A percentile compares a stretch with the other conserved stretches of the same genome.
These are phyloP conservation scores for Condylura cristata DNA, from an alignment of 2,113 vertebrate species.

Conservation along the genomic window DNA sequence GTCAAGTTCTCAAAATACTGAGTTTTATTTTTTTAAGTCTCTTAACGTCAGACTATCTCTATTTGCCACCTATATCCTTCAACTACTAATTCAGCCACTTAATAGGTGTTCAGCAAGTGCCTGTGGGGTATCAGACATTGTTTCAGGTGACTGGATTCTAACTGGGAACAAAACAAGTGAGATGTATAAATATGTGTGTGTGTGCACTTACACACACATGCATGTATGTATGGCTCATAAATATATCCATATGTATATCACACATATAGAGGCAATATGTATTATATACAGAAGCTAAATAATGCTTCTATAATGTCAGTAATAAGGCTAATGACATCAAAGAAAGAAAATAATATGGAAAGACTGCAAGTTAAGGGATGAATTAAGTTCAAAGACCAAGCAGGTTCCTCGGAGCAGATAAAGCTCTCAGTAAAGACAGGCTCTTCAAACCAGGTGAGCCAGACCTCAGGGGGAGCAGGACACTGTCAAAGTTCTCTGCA, in stretches of 20 bases:
- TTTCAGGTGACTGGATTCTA: background rate
- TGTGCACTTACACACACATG: too few relatives aligned
- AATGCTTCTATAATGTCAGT: background rate
- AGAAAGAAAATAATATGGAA: background rate
- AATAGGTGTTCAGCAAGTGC: background rate
- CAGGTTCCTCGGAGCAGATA: background rate
- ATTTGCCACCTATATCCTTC: background rate
- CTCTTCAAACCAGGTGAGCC: background rate
- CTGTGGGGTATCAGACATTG: background rate
- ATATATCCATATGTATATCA: too few relatives aligned
- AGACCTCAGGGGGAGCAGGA: too few relatives aligned
- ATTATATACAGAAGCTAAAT: background rate
- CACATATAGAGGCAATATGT: too few relatives aligned
- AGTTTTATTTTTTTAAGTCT: background rate
- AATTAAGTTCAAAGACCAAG: background rate
- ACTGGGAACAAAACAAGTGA: background rate
- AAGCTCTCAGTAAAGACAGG: background rate
- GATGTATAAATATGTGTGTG: too few relatives aligned
- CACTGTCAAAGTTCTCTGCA: background rate
- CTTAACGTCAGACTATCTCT: background rate
- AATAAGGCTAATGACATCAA: too few relatives aligned
- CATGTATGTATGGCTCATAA: too few relatives aligned
- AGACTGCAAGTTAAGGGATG: background rate
- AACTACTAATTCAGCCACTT: background rate
- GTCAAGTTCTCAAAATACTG: background rate